These are phyloP conservation scores for Caenorhabditis sp. DNA, from an alignment of 2,888 invertebrate genomes.

Conservation along the genomic window DNA sequence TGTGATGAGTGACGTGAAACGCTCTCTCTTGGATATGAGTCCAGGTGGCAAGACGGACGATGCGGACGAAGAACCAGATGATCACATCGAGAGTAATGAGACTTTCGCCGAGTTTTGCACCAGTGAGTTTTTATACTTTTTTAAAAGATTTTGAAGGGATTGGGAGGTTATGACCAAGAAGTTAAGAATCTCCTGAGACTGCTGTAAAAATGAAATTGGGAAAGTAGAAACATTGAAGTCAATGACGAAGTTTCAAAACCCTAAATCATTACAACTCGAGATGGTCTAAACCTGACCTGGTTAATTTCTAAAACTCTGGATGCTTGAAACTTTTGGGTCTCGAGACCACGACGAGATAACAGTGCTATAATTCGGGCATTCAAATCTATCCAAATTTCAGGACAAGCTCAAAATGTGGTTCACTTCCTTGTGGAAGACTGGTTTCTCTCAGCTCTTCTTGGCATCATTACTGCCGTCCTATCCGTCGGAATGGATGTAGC, in stretches of 20 bases:
- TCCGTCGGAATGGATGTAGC: slow-evolving; percentile 79
- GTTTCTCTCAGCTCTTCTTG: slow-evolving; percentile 75
- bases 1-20: slow-evolving; percentile 77
- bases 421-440: slow-evolving; percentile 78
- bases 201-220: too few relatives aligned
- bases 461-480: slow-evolving; percentile 74
- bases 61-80: slow-evolving; percentile 61
- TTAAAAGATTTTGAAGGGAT: background rate
- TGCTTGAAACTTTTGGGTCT: too few relatives aligned
- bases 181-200: background rate
- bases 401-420: slow-evolving; percentile 75
- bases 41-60: slow-evolving; percentile 69
- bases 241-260: too few relatives aligned
- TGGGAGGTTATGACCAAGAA: too few relatives aligned
- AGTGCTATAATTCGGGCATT: too few relatives aligned
- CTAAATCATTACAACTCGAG: too few relatives aligned
- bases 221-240: too few relatives aligned
- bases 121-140: slow-evolving; percentile 54
- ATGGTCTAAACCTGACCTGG: too few relatives aligned
- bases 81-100: slow-evolving; percentile 69
- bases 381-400: slow-evolving; percentile 40
- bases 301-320: too few relatives aligned
- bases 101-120: slow-evolving; percentile 75
- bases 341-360: too few relatives aligned
- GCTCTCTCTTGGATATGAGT: slow-evolving; percentile 73